A percentile compares a stretch with the other conserved stretches of the same genome.
Evolutionary conservation across 2,113 vertebrate species (phyloP).

Genomic region (Apeltes quadracus): DNA sequence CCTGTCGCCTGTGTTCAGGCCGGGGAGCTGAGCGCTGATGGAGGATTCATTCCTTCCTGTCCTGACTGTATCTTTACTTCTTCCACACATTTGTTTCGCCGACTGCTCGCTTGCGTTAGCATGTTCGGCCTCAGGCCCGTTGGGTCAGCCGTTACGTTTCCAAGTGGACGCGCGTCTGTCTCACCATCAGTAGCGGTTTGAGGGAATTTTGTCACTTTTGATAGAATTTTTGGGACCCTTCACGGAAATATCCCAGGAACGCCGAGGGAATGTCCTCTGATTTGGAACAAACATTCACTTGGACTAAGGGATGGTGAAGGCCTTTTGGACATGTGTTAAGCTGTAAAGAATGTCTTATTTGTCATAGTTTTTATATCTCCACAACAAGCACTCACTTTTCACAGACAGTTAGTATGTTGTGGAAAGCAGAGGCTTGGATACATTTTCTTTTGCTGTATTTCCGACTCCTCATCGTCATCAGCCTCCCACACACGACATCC

Average conservation of each 20-base stretch:
- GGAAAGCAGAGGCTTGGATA: not conserved
- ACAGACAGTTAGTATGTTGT: not conserved
- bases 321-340: too few relatives aligned
- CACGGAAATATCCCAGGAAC: too few relatives aligned
- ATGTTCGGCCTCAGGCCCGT: too few relatives aligned
- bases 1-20: slow-evolving; percentile 21
- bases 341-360: not conserved
- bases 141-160: not conserved
- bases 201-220: not conserved
- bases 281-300: too few relatives aligned
- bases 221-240: too few relatives aligned
- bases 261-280: too few relatives aligned
- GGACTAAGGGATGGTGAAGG: too few relatives aligned
- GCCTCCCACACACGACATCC: slow-evolving; percentile 5
- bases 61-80: slow-evolving; percentile 6
- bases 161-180: too few relatives aligned
- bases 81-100: not conserved
- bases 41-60: slow-evolving; percentile 29
- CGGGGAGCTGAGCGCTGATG: slow-evolving; percentile 49
- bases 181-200: too few relatives aligned
- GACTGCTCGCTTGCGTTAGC: not conserved
- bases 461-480: not conserved
- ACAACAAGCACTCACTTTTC: not conserved
- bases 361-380: too few relatives aligned
- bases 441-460: not conserved